Base-by-base conservation (phyloP, 1,140 invertebrate species). In the Druon quercuslanigerum region DNA sequence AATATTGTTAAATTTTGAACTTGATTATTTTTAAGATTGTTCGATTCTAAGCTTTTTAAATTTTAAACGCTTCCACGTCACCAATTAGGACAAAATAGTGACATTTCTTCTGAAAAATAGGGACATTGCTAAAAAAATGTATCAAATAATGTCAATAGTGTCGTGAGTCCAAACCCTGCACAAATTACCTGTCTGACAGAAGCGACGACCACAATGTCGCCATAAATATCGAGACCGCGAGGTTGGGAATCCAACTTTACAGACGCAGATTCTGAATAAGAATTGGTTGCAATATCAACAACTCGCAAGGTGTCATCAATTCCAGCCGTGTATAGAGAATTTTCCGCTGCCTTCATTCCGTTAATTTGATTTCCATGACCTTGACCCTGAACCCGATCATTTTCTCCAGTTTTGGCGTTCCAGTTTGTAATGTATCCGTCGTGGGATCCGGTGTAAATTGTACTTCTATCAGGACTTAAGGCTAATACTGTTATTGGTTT, bases 291-390 rank as follows among this genome's bases (percentile, higher is more conserved):
- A 3, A 94, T 91, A 81, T 94, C 93, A 50, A 97, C 94, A 72
- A 94, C 93, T 71, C 95, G 93, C 25, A 98, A 89, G 11, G 94
- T 96, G 86, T 99, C 98, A 87, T 99, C 98, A 82, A 98, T 98
- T 25, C 97, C 96, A 81, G 95, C 96, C 1, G 97, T 97, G 80
- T 97, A 96, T 12, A 99, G 92, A 46, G 93, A 91, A 81, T 94
- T 94, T n/a, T 92, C 93, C 50, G 94, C 91, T 1, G 93, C 93
- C 78, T 94, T 93, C 94, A 99, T 96, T 66, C 96, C 96, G 83
- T 98, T 97, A 50, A 99, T 96, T 92, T 99, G 97, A 92, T 98
- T 98, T 8, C 96, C 97, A 90, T 99, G 98, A 25, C 98, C 97
- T 57, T 93, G 93, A 9, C 98, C 98, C 70, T 91, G 89, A 11